These are phyloP conservation scores for Epinephelus coioides DNA, from an alignment of 2,797 vertebrate genomes.

Conservation along the genomic window DNA sequence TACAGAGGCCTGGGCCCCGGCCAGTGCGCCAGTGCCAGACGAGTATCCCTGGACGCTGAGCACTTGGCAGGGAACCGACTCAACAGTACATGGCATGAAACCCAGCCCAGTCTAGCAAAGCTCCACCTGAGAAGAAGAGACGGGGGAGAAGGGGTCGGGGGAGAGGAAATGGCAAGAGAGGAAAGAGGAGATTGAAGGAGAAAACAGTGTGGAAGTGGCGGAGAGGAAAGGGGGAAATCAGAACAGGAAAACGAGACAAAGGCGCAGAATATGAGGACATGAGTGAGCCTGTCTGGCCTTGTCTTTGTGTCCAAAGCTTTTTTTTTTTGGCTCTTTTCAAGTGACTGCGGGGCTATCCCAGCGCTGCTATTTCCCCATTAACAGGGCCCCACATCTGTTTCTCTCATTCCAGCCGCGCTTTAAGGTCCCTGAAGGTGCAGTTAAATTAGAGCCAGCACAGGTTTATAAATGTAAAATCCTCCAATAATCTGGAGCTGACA, in stretches of 20 bases:
- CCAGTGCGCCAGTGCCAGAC: slow-evolving; percentile 63
- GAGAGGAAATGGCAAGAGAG: slow-evolving; percentile 17
- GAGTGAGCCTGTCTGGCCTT: slow-evolving; percentile 64
- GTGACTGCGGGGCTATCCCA: slow-evolving; percentile 52
- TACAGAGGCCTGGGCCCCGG: slow-evolving; percentile 64
- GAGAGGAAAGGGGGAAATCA: slow-evolving; percentile 2
- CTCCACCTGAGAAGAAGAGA: slow-evolving; percentile 60
- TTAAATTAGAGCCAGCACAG: slow-evolving; percentile 86
- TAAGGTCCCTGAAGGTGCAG: slow-evolving; percentile 85
- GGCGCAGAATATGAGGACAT: slow-evolving; percentile 19
- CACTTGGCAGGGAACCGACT: slow-evolving; percentile 64
- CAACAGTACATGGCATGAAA: slow-evolving; percentile 57
- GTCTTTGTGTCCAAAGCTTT: slow-evolving; percentile 58
- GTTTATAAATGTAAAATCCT: slow-evolving; percentile 87
- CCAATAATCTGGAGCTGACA: slow-evolving; percentile 85
- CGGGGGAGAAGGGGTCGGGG: slow-evolving; percentile 6
- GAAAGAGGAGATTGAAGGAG: slow-evolving; percentile 6
- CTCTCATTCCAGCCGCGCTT: slow-evolving; percentile 78
- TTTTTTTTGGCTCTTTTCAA: slow-evolving; percentile 49
- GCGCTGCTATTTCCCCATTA: slow-evolving; percentile 75
- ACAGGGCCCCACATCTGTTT: slow-evolving; percentile 84
- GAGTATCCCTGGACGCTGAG: slow-evolving; percentile 68
- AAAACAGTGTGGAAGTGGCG: slow-evolving; percentile 29
- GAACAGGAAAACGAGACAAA: slow-evolving; percentile 21
- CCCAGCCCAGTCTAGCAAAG: slow-evolving; percentile 30